A percentile compares a stretch with the other conserved stretches of the same genome.
phyloP scores from a whole-genome alignment of 2,113 vertebrate species.

The Siphamia tubifer region DNA sequence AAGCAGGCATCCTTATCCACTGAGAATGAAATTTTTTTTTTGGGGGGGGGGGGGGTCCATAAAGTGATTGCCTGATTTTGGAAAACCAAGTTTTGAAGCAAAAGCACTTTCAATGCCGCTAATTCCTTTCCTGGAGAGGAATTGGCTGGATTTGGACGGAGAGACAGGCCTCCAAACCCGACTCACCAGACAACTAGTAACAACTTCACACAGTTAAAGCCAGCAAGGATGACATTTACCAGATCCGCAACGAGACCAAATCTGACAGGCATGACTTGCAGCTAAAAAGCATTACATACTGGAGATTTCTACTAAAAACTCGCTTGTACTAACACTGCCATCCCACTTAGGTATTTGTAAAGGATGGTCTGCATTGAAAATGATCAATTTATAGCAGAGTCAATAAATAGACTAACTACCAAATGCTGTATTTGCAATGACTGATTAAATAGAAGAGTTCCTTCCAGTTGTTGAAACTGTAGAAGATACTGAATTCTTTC shows the following conservation, averaged over 20 bases:
- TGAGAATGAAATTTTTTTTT: neutral
- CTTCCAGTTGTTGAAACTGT: too few species aligned
- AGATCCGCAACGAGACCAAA: constrained; percentile 24
- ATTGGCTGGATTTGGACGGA: constrained; percentile 19
- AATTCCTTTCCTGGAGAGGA: constrained; percentile 12
- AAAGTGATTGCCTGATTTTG: neutral
- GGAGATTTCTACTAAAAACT: constrained; percentile 2
- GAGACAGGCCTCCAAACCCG: neutral
- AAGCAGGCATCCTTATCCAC: neutral
- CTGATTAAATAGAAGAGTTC: neutral
- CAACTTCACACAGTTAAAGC: constrained; percentile 42
- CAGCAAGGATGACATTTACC: constrained; percentile 18
- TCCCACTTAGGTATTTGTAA: neutral
- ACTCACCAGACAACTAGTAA: constrained; percentile 43
- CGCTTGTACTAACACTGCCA: neutral
- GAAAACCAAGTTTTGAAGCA: neutral
- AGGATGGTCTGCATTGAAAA: neutral
- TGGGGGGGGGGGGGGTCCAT: too few species aligned
- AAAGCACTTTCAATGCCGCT: neutral
- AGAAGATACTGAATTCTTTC: too few species aligned
- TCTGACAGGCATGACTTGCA: constrained; percentile 36
- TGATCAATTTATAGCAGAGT: neutral
- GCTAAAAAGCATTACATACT: constrained; percentile 27
- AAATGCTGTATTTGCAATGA: neutral
- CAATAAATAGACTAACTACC: neutral